phyloP scores from a whole-genome alignment of 2,797 vertebrate genomes.

The Hylomyscus alleni region DNA sequence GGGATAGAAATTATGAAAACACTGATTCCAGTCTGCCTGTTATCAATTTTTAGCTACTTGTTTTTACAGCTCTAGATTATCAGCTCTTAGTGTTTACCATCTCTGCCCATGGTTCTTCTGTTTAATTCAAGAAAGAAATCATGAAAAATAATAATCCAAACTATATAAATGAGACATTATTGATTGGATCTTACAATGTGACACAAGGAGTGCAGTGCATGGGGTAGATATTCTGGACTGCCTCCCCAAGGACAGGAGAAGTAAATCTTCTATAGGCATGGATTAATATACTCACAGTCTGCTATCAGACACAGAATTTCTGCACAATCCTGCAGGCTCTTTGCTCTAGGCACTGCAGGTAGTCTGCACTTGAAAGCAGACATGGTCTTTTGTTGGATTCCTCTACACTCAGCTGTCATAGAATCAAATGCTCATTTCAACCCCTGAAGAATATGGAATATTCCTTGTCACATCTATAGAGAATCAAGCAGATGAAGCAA shows the following conservation, averaged over 20 bases:
- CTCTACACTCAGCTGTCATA: not conserved
- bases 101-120: not conserved
- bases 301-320: not conserved
- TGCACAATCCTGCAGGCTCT: not conserved
- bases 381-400: not conserved
- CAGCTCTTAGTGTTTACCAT: not conserved
- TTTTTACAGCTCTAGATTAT: not conserved
- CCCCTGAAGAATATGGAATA: not conserved
- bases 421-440: not conserved
- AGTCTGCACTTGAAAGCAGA: not conserved
- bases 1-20: not conserved
- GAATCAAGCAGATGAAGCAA: not conserved
- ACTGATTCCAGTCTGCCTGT: not conserved
- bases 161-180: not conserved
- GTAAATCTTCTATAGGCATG: not conserved
- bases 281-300: no score
- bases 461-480: not conserved
- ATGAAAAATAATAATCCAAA: not conserved
- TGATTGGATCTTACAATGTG: not conserved
- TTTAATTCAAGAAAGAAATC: not conserved
- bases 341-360: not conserved
- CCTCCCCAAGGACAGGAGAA: not conserved
- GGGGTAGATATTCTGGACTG: not conserved
- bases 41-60: not conserved
- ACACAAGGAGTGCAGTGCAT: no score